Conservation (phyloP, 1,140 invertebrate genomes). For the Dendrolimus kikuchii region DNA sequence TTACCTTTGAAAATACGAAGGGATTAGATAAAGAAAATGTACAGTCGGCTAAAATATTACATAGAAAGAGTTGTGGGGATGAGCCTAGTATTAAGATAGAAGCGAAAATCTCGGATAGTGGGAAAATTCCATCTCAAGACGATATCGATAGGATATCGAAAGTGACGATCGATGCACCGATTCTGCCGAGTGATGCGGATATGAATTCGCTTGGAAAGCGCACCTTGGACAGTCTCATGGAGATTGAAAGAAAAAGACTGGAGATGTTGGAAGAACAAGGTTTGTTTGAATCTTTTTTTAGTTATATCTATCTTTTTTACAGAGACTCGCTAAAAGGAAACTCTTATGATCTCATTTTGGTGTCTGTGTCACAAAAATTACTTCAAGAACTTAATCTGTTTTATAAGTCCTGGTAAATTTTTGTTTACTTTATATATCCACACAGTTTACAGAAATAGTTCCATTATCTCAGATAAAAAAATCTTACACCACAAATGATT, state of each 20-base stretch:
- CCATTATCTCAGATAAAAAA: too few relatives aligned
- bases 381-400: too few relatives aligned
- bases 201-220: slow-evolving; percentile 82
- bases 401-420: too few relatives aligned
- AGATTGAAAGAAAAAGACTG: slow-evolving; percentile 91
- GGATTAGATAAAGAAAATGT: slow-evolving; percentile 4
- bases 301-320: too few relatives aligned
- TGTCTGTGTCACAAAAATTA: too few relatives aligned
- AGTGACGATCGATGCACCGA: slow-evolving; percentile 86
- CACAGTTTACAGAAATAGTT: too few relatives aligned
- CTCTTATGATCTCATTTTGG: too few relatives aligned
- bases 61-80: slow-evolving; percentile 67
- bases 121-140: slow-evolving; percentile 81
- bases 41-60: slow-evolving; percentile 33
- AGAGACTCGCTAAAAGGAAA: too few relatives aligned
- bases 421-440: too few relatives aligned
- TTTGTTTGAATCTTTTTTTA: slow-evolving; percentile 30
- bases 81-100: slow-evolving; percentile 42
- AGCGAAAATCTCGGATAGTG: slow-evolving; percentile 54
- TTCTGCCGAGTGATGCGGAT: slow-evolving; percentile 76
- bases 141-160: slow-evolving; percentile 90
- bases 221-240: slow-evolving; percentile 90
- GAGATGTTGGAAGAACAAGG: slow-evolving; percentile 92
- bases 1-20: slow-evolving; percentile 22
- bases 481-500: too few relatives aligned